phyloP scores from a whole-genome alignment of 2,888 invertebrate genomes.

The Drosophila flavopinicola region DNA sequence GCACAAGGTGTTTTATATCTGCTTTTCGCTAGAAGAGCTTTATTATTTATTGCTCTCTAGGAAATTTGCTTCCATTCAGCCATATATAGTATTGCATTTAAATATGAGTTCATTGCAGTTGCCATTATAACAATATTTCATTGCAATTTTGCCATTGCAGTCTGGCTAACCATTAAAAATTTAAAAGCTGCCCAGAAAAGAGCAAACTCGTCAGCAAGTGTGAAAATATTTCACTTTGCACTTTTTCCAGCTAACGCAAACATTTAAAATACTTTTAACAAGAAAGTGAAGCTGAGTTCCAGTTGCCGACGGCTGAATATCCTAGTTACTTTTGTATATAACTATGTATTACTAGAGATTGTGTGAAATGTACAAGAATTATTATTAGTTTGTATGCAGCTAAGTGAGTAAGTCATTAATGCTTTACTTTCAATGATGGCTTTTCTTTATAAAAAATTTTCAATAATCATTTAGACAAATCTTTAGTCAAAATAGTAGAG shows the following conservation, averaged over 20 bases:
- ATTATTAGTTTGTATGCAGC: too few species aligned
- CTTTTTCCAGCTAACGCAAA: constrained; percentile 32
- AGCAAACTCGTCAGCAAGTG: constrained; percentile 30
- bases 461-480: too few species aligned
- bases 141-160: constrained; percentile 11
- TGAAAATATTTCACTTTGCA: constrained; percentile 51
- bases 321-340: too few species aligned
- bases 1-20: too few species aligned
- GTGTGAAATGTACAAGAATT: too few species aligned
- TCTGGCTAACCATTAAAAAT: constrained; percentile 39
- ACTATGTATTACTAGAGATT: too few species aligned
- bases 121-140: constrained; percentile 11
- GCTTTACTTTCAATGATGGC: too few species aligned
- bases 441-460: too few species aligned
- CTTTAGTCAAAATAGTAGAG: too few species aligned
- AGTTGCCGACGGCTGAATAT: neutral
- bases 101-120: constrained; percentile 10
- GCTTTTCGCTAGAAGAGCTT: neutral
- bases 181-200: constrained; percentile 21
- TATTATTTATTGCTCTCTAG: neutral
- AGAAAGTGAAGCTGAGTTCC: neutral
- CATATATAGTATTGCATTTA: neutral
- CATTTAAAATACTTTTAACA: constrained; percentile 53
- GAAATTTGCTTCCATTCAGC: neutral
- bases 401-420: too few species aligned